Evolutionary conservation across 2,797 vertebrate genomes (phyloP), one percentile per base, ranked within the genome.

Genomic region (Semaprochilodus insignis): DNA sequence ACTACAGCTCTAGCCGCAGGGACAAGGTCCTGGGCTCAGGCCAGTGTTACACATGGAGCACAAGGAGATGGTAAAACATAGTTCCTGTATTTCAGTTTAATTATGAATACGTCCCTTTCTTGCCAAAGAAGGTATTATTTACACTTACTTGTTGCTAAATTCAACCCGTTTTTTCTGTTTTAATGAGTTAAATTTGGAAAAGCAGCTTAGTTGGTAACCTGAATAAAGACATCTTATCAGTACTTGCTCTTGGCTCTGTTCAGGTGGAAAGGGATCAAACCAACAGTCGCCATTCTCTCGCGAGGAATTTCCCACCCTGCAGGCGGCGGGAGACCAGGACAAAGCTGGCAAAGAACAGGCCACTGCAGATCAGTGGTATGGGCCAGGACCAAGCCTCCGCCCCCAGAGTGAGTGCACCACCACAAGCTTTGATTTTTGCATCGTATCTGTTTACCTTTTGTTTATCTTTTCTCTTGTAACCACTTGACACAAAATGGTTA

Each of bases 241-340:
- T 54, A 17, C 40, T n/a, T 14, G 63, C 36, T 85, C 27, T 14
- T 31, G 60, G 73, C 51, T 74, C 34, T 74, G 31, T 23, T 44
- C 82, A 98, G 97, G 96, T 97, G 96, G 97, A 97, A 97, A 95
- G 97, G 97, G 91, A 97, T 97, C 94, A 97, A 98, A 91, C 97
- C 97, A 95, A 97, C 97, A 91, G 91, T 98, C 96, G 93, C 97
- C 96, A 96, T 98, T 98, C 97, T 98, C 97, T 97, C 97, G 97
- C 94, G 97, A 98, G 97, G 97, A 98, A 97, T 98, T 98, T 98
- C 97, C 97, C 96, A 97, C 96, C 96, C 96, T 98, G 96, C 97
- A 97, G 96, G 97, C 97, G 92, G 97, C 97, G 97, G 97, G 97
- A 93, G 97, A 98, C 95, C 96, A 96, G 97, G 97, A 98, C 96